Percentiles rank a stretch among this genome's conserved stretches.
phyloP scores from a whole-genome alignment of 2,888 invertebrate genomes.

The Pasiphila rectangulata region DNA sequence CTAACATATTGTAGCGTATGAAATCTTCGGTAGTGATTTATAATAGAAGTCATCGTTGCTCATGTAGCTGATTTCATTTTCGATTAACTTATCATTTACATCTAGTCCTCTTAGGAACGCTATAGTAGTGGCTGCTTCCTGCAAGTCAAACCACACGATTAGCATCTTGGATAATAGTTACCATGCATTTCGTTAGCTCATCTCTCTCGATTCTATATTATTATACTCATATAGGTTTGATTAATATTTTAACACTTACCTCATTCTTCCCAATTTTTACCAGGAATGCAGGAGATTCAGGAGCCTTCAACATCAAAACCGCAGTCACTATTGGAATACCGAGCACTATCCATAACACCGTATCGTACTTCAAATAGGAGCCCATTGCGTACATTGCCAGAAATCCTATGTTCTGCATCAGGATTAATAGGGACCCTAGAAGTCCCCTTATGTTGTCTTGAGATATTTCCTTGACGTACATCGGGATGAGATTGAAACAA shows the following conservation, averaged over 20 bases:
- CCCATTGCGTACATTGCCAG: slow-evolving; percentile 58
- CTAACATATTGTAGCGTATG: slow-evolving; percentile 53
- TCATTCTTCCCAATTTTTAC: slow-evolving; percentile 54
- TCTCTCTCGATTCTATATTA: no score
- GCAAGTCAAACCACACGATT: no score
- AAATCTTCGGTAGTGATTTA: slow-evolving; percentile 48
- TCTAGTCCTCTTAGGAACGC: slow-evolving; percentile 54
- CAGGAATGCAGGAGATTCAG: slow-evolving; percentile 62
- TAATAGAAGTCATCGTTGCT: slow-evolving; percentile 49
- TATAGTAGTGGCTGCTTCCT: slow-evolving; percentile 55
- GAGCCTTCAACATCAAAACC: slow-evolving; percentile 51
- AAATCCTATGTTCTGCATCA: slow-evolving; percentile 53
- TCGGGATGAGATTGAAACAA: slow-evolving; percentile 53
- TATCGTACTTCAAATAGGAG: slow-evolving; percentile 50
- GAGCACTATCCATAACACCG: slow-evolving; percentile 48
- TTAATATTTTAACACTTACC: no score
- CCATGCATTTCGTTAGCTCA: no score
- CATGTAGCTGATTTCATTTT: slow-evolving; percentile 51
- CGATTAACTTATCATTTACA: slow-evolving; percentile 46
- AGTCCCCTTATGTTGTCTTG: slow-evolving; percentile 56
- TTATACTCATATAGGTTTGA: no score
- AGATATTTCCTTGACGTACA: slow-evolving; percentile 63
- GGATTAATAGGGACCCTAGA: slow-evolving; percentile 49
- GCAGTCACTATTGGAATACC: slow-evolving; percentile 46
- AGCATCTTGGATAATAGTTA: no score